Conservation (phyloP, 2,113 vertebrate species). For the Taxidea taxus region DNA sequence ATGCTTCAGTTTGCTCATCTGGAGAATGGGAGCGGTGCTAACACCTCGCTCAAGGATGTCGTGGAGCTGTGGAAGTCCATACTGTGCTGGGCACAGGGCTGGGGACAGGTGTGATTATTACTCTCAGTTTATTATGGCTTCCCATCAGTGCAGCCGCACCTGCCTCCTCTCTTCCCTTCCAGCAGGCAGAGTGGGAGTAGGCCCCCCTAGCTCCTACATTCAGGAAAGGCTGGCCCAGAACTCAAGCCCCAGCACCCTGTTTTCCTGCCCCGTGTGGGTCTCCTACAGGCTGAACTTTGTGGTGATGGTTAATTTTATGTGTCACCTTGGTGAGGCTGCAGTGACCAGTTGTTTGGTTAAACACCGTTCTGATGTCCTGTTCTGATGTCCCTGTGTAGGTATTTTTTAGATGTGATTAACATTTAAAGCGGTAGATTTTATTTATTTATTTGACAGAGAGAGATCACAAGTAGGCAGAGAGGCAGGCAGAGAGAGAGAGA, state of each 20-base stretch:
- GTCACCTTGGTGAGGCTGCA: not conserved
- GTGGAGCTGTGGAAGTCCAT: not conserved
- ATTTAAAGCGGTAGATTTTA: not conserved
- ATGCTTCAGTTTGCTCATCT: not conserved
- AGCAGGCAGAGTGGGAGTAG: too few species aligned
- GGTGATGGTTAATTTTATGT: not conserved
- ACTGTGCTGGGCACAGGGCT: not conserved
- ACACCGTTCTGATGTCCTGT: not conserved
- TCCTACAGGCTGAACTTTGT: not conserved
- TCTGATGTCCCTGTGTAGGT: not conserved
- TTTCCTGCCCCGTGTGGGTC: not conserved
- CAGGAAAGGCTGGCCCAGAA: not conserved
- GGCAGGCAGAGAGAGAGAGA: too few species aligned
- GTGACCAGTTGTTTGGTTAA: not conserved
- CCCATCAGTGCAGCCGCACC: too few species aligned
- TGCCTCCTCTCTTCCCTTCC: not conserved
- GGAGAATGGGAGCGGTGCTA: not conserved
- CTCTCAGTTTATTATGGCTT: not conserved
- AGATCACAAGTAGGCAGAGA: too few species aligned
- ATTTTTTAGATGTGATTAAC: constrained; percentile 22
- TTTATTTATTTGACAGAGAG: too few species aligned
- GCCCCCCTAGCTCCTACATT: not conserved
- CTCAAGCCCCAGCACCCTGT: not conserved
- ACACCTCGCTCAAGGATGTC: not conserved
- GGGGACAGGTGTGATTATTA: too few species aligned